Percentiles rank a stretch among this genome's conserved stretches.
phyloP scores from a whole-genome alignment of 1,140 invertebrate genomes.

The Ptiloglossa arizonensis region DNA sequence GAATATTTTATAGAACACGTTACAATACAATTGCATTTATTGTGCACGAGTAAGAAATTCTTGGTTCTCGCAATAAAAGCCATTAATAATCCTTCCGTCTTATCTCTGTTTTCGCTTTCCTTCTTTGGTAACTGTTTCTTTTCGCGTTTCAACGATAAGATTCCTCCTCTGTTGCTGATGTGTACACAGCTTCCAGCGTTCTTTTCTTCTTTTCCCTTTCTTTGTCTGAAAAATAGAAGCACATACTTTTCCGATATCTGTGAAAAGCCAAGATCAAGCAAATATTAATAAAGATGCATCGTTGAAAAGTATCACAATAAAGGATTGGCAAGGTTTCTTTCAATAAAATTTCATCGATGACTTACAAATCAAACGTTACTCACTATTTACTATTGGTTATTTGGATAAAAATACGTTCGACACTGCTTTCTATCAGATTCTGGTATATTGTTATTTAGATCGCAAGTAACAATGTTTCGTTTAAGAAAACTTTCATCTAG shows the following conservation, averaged over 20 bases:
- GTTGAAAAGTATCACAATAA: constrained; percentile 42
- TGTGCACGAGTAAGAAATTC: constrained; percentile 52
- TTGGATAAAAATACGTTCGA: too few species aligned
- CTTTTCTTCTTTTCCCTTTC: background rate
- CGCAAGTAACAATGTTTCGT: too few species aligned
- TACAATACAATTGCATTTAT: too few species aligned
- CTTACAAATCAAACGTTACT: background rate
- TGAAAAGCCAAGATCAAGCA: constrained; percentile 35
- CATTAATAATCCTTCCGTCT: constrained; percentile 61
- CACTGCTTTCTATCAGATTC: too few species aligned
- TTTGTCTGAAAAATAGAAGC: constrained; percentile 24
- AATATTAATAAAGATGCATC: constrained; percentile 61
- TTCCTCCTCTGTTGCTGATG: constrained; percentile 49
- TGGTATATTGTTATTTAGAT: too few species aligned
- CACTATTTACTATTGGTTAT: too few species aligned
- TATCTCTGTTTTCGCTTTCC: constrained; percentile 16
- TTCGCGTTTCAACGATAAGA: constrained; percentile 50
- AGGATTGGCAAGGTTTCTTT: constrained; percentile 27
- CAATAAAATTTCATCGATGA: background rate
- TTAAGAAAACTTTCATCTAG: too few species aligned
- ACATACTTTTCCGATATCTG: constrained; percentile 41
- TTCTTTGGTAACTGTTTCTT: constrained; percentile 7
- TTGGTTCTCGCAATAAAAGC: constrained; percentile 45
- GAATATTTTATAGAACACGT: constrained; percentile 33
- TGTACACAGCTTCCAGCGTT: constrained; percentile 5